Base-by-base conservation (phyloP, 2,888 invertebrate genomes). In the Allygus modestus region DNA sequence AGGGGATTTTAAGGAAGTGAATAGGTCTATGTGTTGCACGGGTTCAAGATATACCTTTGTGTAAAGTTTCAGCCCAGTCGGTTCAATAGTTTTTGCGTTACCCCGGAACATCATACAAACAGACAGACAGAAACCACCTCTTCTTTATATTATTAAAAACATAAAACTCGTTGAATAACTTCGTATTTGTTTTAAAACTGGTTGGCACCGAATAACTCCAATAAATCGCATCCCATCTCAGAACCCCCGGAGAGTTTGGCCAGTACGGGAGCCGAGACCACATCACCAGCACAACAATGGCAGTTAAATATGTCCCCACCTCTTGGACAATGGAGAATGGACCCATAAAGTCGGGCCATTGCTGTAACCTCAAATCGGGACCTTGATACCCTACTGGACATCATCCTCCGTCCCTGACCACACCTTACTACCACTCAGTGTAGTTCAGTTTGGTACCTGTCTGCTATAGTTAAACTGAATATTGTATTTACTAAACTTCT, bases 311-410 rank as follows among this genome's bases (percentile, higher is more conserved):
- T 58, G 79, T 79, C 33, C 41, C 79, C 33, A 28, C 79, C 73
- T 65, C 33, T 20, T n/a, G 79, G 33, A 79, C 79, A 79, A 79
- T 79, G 79, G 79, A 79, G 79, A 79, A 79, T 79, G 58, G 79
- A 28, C 12, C 79, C 79, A 58, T 79, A 79, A 79, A 79, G 37
- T 58, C 26, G 54, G 79, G 33, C 58, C 51, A 58, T 51, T 58
- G 58, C 58, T 31, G 54, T 46, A 71, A 71, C 71, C 71, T 71
- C 41, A 41, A 71, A 37, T 65, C 65, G 65, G 65, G 65, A 15
- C 65, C 65, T 65, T 65, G 65, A 65, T 65, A 28, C 31, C 4
- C 28, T 17, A 31, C 28, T 26, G 58, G 58, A 23, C 58, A 58
- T 58, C 58, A 58, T 58, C 58, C n/a, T n/a, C 31, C 54, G 54